Evolutionary conservation across 2,888 invertebrate genomes (phyloP), one percentile per base, ranked within the genome.

Genomic region (Caenorhabditis sp.): DNA sequence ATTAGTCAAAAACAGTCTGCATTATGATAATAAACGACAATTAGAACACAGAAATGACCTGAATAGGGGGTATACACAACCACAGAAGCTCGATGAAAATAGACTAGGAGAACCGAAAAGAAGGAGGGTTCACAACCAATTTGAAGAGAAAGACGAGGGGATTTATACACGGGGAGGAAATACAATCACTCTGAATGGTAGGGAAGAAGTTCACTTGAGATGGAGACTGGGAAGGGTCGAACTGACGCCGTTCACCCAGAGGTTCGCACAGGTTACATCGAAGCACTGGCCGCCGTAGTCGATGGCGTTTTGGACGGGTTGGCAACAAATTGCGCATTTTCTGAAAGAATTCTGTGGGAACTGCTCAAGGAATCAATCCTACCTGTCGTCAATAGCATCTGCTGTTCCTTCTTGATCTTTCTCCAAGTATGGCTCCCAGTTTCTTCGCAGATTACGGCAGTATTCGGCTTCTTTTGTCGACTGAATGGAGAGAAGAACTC

Each of bases 171-270:
- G 35, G 9, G 2, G 4, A 30, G 30, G 30, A 30, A 30, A 30
- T 9, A 30, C 13, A 22, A 26, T 43, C 46, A 26, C 0, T 61
- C 35, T 46, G 46, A 26, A 9, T 15, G n/a, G 11, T 39, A 26
- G 0, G 3, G 30, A n/a, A 1, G 30, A 50, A 13, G 11, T 26
- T 53, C 20, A 66, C 37, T 68, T 68, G 17, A 75, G 20, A 62
- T 80, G 73, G 17, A 77, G 73, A 61, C 75, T 75, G 2, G 87
- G 87, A 13, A 87, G 80, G 13, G 79, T 71, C 8, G 82, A 66
- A 41, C 83, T 77, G 56, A 87, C 82, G 41, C 77, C 72, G 53
- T 86, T 85, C 15, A 87, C 78, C 86, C 86, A 87, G 17, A 87
- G 77, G 56, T 87, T 87, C 13, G 86, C 86, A 61, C 87, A 87